These are phyloP conservation scores for Aspidapion aeneum DNA, from an alignment of 2,888 invertebrate genomes.

Conservation along the genomic window DNA sequence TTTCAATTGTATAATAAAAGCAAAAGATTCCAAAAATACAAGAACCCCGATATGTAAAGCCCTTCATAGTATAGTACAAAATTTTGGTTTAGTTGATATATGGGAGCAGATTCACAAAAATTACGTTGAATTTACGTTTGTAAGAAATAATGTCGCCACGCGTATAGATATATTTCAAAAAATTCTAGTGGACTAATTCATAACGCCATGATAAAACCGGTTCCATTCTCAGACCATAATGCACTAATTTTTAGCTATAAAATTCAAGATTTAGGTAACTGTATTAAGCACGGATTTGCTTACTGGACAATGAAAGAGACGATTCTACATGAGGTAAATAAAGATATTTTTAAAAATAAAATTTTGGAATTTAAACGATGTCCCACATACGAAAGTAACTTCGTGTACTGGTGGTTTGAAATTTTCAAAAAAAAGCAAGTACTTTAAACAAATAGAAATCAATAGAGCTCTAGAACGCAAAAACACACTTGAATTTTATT, in stretches of 20 bases:
- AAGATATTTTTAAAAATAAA: background rate
- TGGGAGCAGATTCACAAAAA: slow-evolving; percentile 1
- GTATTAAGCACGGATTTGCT: background rate
- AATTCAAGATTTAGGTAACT: background rate
- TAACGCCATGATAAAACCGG: background rate
- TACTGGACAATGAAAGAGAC: background rate
- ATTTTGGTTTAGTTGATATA: background rate
- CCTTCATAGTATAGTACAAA: background rate
- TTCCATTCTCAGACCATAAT: background rate
- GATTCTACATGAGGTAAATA: background rate
- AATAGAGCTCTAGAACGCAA: background rate
- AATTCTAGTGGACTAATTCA: background rate
- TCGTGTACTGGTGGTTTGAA: background rate
- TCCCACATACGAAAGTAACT: background rate
- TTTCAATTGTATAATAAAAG: background rate
- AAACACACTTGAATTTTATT: background rate
- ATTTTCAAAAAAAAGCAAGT: background rate
- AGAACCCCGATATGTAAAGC: background rate
- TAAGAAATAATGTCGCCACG: background rate
- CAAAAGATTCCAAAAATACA: background rate
- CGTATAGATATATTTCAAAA: background rate
- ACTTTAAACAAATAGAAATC: background rate
- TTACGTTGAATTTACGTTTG: background rate
- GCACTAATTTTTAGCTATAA: background rate
- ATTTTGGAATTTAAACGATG: background rate